Percentiles rank a stretch among this genome's conserved stretches.
These are phyloP conservation scores for Karalla daura DNA, from an alignment of 2,797 vertebrate genomes.

Conservation along the genomic window DNA sequence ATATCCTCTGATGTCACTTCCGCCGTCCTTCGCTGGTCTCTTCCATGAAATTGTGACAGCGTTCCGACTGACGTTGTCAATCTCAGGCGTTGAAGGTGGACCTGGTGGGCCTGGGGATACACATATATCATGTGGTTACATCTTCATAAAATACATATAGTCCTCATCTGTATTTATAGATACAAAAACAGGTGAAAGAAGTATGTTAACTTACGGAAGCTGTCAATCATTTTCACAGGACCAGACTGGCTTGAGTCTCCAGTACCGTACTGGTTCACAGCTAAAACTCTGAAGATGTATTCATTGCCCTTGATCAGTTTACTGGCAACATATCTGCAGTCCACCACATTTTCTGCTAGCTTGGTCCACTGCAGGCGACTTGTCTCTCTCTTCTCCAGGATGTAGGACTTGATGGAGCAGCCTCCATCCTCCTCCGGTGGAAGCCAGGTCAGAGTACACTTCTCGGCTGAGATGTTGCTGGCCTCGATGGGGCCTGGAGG, in stretches of 20 bases:
- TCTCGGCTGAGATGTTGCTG: constrained; percentile 96
- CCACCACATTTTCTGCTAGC: constrained; percentile 92
- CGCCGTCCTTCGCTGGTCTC: constrained; percentile 92
- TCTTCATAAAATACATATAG: no score
- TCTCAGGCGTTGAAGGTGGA: constrained; percentile 94
- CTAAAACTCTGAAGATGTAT: constrained; percentile 96
- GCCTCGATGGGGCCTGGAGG: constrained; percentile 95
- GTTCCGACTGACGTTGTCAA: constrained; percentile 92
- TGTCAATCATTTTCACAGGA: constrained; percentile 96
- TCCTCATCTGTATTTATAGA: no score
- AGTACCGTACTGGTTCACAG: constrained; percentile 94
- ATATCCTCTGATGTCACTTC: constrained; percentile 98
- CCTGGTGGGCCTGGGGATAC: constrained; percentile 89
- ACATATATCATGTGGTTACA: no score
- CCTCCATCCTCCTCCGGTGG: constrained; percentile 97
- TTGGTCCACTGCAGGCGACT: constrained; percentile 98
- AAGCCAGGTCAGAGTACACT: constrained; percentile 96
- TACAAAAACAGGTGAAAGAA: no score
- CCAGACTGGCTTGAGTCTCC: constrained; percentile 93
- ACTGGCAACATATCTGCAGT: constrained; percentile 91
- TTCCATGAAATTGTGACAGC: constrained; percentile 95
- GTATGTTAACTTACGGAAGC: constrained; percentile 88
- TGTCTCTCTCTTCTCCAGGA: constrained; percentile 98
- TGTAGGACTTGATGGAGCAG: constrained; percentile 92
- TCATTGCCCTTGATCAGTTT: constrained; percentile 99